Evolutionary conservation across 1,140 invertebrate genomes (phyloP), one percentile per base, ranked within the genome.

Genomic region (Sarcophaga bullata): DNA sequence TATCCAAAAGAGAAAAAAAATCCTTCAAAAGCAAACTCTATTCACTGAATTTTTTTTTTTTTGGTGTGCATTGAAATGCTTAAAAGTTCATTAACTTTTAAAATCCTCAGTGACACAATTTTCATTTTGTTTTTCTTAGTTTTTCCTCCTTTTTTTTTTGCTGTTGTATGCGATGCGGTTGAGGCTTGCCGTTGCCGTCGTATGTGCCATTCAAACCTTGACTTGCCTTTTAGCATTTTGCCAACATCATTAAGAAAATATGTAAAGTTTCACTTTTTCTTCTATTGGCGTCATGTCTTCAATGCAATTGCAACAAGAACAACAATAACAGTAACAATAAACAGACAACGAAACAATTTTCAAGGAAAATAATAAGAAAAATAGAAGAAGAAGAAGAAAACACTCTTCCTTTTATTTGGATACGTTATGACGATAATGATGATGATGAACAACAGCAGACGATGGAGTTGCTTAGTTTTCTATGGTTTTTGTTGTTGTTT

Each of bases 351-450:
- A 37, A 37, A 37, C 25, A 37, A 37, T 37, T 37, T 37, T 37
- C 25, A 37, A 37, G 25, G 25, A 37, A 37, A 37, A 37, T 37
- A 37, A 37, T 4, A 37, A 37, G 25, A n/a, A n/a, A n/a, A n/a
- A n/a, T n/a, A n/a, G n/a, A n/a, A n/a, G n/a, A 46, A 11, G 68
- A 48, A 7, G 46, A n/a, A 75, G 49, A 76, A 76, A 76, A 48
- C 73, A 78, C 75, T 78, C 75, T 78, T 78, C 75, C 75, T 78
- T 78, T 17, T 68, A 68, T 68, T 68, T 68, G 17, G 49, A 50
- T 78, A 19, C 75, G 75, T 78, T 78, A 78, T 49, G 48, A 78
- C 48, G 75, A 78, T 78, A 78, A 78, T 78, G 75, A 78, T 78
- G 37, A 48, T 72, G 62, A 72, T 11, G 62, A 9, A 19, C 48